A percentile compares a stretch with the other conserved stretches of the same genome.
phyloP scores from a whole-genome alignment of 2,888 invertebrate species.

The Rhagophthalmus giganteus region DNA sequence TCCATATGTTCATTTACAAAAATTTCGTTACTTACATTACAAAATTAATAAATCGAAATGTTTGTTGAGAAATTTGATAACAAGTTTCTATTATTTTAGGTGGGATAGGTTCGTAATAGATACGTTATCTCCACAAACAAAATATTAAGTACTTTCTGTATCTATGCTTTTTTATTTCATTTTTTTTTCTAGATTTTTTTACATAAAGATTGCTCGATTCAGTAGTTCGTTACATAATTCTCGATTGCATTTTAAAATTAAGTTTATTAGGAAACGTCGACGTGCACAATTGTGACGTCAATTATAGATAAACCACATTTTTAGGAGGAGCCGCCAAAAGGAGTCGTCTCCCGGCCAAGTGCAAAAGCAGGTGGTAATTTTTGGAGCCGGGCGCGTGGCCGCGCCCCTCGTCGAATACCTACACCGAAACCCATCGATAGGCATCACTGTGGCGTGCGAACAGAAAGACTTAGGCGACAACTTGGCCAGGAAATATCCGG shows the following conservation, averaged over 20 bases:
- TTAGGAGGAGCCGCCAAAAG: slow-evolving; percentile 47
- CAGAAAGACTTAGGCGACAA: slow-evolving; percentile 87
- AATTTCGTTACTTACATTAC: too few relatives aligned
- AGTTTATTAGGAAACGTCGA: too few relatives aligned
- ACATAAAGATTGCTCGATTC: too few relatives aligned
- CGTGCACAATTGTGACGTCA: too few relatives aligned
- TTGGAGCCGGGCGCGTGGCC: slow-evolving; percentile 92
- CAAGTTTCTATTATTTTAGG: neutral
- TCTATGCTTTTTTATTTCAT: neutral
- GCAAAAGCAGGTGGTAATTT: slow-evolving; percentile 75
- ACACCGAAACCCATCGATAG: slow-evolving; percentile 75
- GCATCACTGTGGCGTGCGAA: slow-evolving; percentile 70
- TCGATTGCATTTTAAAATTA: too few relatives aligned
- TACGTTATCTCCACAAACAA: neutral
- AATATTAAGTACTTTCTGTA: too few relatives aligned
- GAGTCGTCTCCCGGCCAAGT: slow-evolving; percentile 32
- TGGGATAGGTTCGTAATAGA: neutral
- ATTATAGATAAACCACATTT: too few relatives aligned
- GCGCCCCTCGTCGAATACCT: slow-evolving; percentile 95
- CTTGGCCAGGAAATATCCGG: slow-evolving; percentile 74
- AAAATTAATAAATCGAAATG: too few relatives aligned
- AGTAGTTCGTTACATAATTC: too few relatives aligned
- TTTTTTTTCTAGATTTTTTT: too few relatives aligned
- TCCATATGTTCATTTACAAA: too few relatives aligned
- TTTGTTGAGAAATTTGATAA: too few relatives aligned